Evolutionary conservation across 1,140 invertebrate genomes (phyloP).

Genomic region (Lepidostoma basale): DNA sequence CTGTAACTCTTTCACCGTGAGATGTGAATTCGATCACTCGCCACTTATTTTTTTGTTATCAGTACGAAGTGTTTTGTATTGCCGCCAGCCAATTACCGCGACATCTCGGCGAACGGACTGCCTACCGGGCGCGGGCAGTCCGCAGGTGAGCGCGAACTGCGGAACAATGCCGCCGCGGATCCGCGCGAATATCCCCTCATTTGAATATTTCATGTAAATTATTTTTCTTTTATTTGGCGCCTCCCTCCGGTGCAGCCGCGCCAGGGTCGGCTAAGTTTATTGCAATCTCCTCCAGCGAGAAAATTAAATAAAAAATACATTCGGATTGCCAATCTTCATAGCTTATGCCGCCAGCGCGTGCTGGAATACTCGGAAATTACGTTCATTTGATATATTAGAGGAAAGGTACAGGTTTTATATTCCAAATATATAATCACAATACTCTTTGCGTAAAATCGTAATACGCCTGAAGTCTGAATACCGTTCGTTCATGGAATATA

Average conservation of each 20-base stretch:
- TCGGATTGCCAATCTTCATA: not conserved
- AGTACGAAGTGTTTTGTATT: too few relatives aligned
- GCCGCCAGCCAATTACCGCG: too few relatives aligned
- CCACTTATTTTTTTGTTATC: too few relatives aligned
- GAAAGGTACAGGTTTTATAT: too few relatives aligned
- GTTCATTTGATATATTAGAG: not conserved
- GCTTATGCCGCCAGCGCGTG: not conserved
- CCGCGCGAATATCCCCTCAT: slow-evolving; percentile 33
- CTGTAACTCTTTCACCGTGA: too few relatives aligned
- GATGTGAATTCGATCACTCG: too few relatives aligned
- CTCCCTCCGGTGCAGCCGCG: not conserved
- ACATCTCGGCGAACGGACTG: too few relatives aligned
- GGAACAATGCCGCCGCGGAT: slow-evolving; percentile 36
- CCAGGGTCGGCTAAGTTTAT: slow-evolving; percentile 3
- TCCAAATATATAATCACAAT: too few relatives aligned
- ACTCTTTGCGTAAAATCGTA: too few relatives aligned
- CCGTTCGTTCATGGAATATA: too few relatives aligned
- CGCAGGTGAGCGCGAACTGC: slow-evolving; percentile 8
- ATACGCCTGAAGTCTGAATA: too few relatives aligned
- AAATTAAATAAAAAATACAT: not conserved
- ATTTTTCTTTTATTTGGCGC: slow-evolving; percentile 34
- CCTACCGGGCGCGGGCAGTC: too few relatives aligned
- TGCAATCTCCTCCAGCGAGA: not conserved
- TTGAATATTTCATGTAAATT: slow-evolving; percentile 44
- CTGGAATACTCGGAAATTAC: not conserved